phyloP scores from a whole-genome alignment of 2,797 vertebrate genomes.

The Odontamblyopus lacepedii region DNA sequence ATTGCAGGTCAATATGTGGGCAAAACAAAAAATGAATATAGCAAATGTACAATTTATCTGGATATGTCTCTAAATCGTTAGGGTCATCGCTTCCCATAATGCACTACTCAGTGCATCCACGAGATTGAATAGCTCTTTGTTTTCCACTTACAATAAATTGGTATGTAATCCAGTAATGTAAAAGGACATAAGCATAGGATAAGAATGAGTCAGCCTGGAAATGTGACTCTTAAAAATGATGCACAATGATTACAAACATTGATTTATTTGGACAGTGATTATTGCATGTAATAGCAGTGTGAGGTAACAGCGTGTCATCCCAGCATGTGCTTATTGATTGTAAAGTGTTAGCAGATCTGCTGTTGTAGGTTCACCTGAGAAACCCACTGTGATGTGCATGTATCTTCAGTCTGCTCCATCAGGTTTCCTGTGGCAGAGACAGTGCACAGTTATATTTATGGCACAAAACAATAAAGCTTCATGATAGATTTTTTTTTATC shows the following conservation, averaged over 20 bases:
- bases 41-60: background rate
- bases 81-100: slow-evolving; percentile 23
- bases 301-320: slow-evolving; percentile 26
- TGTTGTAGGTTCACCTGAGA: slow-evolving; percentile 44
- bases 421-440: background rate
- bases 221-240: slow-evolving; percentile 2
- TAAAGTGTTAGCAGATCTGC: slow-evolving; percentile 38
- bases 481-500: too few species aligned
- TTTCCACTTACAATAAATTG: slow-evolving; percentile 19
- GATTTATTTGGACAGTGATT: slow-evolving; percentile 8
- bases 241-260: background rate
- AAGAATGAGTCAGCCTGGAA: slow-evolving; percentile 1
- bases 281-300: slow-evolving; percentile 14
- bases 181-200: slow-evolving; percentile 2
- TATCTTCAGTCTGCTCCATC: background rate
- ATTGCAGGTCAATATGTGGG: background rate
- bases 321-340: slow-evolving; percentile 53
- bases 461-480: background rate
- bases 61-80: slow-evolving; percentile 15
- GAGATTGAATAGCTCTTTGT: slow-evolving; percentile 23
- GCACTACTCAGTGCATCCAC: slow-evolving; percentile 23
- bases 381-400: slow-evolving; percentile 20
- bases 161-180: slow-evolving; percentile 24
- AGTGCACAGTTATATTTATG: background rate
- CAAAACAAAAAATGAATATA: background rate